A percentile compares a stretch with the other conserved stretches of the same genome.
phyloP scores from a whole-genome alignment of 2,888 invertebrate genomes.

The Tinea semifulvella region DNA sequence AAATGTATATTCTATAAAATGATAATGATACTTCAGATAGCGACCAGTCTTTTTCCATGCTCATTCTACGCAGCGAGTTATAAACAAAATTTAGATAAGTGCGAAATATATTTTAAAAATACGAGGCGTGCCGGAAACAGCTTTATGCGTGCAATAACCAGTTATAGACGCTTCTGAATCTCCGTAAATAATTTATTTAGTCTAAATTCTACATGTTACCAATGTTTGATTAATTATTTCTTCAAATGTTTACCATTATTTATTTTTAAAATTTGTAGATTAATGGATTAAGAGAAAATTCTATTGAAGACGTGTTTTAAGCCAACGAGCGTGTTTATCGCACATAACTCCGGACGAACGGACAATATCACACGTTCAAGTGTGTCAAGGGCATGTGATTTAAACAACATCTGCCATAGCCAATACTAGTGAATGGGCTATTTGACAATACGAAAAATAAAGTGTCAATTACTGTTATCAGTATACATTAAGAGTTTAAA shows the following conservation, averaged over 20 bases:
- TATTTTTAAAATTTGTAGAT: conserved; percentile 4
- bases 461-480: too few relatives aligned
- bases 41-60: background rate
- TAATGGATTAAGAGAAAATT: background rate
- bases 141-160: too few relatives aligned
- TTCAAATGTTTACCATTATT: too few relatives aligned
- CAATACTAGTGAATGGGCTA: too few relatives aligned
- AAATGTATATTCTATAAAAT: too few relatives aligned
- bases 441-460: too few relatives aligned
- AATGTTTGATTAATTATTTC: too few relatives aligned
- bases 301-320: background rate
- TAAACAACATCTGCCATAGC: conserved; percentile 6
- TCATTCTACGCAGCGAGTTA: conserved; percentile 1
- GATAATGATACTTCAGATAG: too few relatives aligned
- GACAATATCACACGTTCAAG: conserved; percentile 11
- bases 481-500: too few relatives aligned
- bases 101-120: conserved; percentile 18
- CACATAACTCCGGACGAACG: conserved; percentile 3
- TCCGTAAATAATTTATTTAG: too few relatives aligned
- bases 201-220: too few relatives aligned
- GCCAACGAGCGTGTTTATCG: background rate
- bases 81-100: conserved; percentile 9
- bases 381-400: conserved; percentile 7
- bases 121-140: conserved; percentile 37
- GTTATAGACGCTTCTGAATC: too few relatives aligned